Percentiles rank a stretch among this genome's conserved stretches.
These are phyloP conservation scores for Sphenodon punctatus DNA, from an alignment of 2,797 vertebrate species.

Conservation along the genomic window DNA sequence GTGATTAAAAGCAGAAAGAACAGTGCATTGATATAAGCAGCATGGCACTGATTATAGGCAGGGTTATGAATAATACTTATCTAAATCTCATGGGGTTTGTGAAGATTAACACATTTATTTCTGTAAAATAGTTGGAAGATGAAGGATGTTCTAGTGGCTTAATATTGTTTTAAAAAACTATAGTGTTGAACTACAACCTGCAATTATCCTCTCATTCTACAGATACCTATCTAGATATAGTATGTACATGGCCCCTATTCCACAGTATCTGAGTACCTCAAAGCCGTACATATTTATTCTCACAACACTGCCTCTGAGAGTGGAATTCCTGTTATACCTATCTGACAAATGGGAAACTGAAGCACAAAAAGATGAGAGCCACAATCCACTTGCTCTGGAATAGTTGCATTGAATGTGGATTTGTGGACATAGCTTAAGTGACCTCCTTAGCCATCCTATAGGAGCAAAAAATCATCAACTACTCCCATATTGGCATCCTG, in stretches of 20 bases:
- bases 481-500: no score
- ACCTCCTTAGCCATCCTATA: no score
- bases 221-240: background rate
- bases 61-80: background rate
- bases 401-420: no score
- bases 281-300: background rate
- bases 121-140: background rate
- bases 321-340: background rate
- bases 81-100: background rate
- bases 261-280: background rate
- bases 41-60: background rate
- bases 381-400: no score
- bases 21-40: background rate
- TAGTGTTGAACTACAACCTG: background rate
- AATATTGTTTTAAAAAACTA: background rate
- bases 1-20: background rate
- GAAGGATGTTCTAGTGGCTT: background rate
- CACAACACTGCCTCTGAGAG: background rate
- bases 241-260: background rate
- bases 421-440: no score
- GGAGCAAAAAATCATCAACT: no score
- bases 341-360: no score
- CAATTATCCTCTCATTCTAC: fast-evolving
- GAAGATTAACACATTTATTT: background rate
- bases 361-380: no score